Evolutionary conservation across 2,797 vertebrate species (phyloP), one percentile per base, ranked within the genome.

Genomic region (Myiotriccus ornatus): DNA sequence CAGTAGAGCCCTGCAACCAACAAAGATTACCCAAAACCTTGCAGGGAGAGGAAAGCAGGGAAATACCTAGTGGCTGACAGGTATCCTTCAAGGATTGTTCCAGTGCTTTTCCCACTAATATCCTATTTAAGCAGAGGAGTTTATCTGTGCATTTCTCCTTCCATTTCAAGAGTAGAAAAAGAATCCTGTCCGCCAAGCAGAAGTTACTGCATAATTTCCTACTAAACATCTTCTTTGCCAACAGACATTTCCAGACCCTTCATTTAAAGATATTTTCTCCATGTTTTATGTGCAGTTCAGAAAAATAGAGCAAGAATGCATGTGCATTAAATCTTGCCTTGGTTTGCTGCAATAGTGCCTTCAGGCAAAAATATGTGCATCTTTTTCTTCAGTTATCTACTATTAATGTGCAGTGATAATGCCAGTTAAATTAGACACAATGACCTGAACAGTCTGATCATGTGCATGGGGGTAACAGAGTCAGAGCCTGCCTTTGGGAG

Each of bases 391-490:
- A 43, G 30, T 20, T 74, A 34, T 28, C 17, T 70, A 2, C 27
- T 74, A 7, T 52, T 90, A 14, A 16, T 9, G 2, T 4, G 5
- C 13, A 64, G 34, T 23, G 57, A 39, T 49, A 84, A 64, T 7
- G 11, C 16, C 25, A 46, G 47, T 37, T 91, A 56, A 53, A 17
- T 52, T 9, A 46, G 59, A 62, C 41, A 34, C 43, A 12, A 3
- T 50, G 50, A 37, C 18, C n/a, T 43, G 34, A 56, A 23, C 0
- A 2, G 28, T 53, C 52, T 77, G 34, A 47, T 82, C 4, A 0
- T 8, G 13, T 2, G 6, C 3, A 14, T 0, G 0, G 19, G n/a
- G 23, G 10, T 68, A 12, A 10, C 43, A 20, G 37, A 57, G 57
- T 10, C 41, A 80, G 55, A 87, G 28, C 28, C 43, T 34, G 62